These are phyloP conservation scores for Myotis findleyi DNA, from an alignment of 2,797 vertebrate species.

Conservation along the genomic window DNA sequence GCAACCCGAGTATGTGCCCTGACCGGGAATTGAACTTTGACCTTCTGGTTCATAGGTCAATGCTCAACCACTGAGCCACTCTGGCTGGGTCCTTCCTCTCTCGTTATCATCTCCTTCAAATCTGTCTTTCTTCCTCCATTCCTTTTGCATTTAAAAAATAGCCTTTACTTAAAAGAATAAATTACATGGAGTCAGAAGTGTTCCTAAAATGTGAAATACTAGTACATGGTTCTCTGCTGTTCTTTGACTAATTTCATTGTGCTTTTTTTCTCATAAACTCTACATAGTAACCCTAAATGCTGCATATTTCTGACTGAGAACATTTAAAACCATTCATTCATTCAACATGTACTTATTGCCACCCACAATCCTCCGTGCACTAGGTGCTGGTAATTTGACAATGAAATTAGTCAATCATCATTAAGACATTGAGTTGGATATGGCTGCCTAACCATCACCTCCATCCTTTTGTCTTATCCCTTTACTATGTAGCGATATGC, in stretches of 20 bases:
- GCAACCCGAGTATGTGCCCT: no score
- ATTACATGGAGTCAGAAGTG: not conserved
- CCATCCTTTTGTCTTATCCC: not conserved
- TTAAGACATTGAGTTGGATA: not conserved
- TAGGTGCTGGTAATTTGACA: not conserved
- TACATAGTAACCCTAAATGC: not conserved
- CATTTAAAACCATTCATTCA: not conserved
- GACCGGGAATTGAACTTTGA: no score
- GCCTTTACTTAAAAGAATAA: conserved; percentile 43
- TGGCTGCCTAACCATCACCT: not conserved
- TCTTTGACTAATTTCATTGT: not conserved
- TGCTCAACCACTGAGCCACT: no score
- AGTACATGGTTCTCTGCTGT: not conserved
- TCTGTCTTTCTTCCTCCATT: not conserved
- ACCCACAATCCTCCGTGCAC: not conserved
- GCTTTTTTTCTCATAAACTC: not conserved
- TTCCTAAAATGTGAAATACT: not conserved
- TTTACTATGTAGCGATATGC: not conserved
- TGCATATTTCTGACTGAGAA: conserved; percentile 20
- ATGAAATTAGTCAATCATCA: not conserved
- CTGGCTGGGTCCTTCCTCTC: not conserved
- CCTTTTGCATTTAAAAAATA: not conserved
- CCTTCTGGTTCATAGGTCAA: no score
- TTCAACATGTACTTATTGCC: not conserved
- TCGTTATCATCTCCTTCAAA: not conserved